Evolutionary conservation across 2,888 invertebrate genomes (phyloP), one percentile per base, ranked within the genome.

Genomic region (Melieria omissa): DNA sequence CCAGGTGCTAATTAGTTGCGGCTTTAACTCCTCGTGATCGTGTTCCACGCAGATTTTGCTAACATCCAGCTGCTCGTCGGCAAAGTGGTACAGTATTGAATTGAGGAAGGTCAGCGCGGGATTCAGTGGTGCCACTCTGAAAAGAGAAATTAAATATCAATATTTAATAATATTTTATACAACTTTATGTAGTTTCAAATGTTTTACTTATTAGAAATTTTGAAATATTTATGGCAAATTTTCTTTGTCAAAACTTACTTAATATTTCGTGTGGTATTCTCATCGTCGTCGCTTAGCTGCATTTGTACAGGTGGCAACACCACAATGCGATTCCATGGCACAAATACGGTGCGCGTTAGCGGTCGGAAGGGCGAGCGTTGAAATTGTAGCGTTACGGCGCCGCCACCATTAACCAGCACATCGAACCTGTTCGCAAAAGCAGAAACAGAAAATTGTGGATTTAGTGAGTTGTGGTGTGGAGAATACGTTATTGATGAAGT

Each of bases 341-440:
- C 96, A 88, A 95, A 96, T 73, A 98, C 95, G 4, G 96, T 96
- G 84, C 93, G 92, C 75, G 95, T 93, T 73, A 95, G 89, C 0
- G 95, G 93, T 85, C 93, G 92, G 90, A 97, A 99, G 44, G 98
- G 98, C 71, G 95, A 95, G 73, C 99, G 90, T 86, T 97, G 96
- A 89, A 99, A 98, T 88, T 97, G 96, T 78, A 99, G 89, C 29
- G 96, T 97, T 71, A 99, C 97, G 3, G 98, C 97, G 47, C 98
- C 98, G 63, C 99, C 99, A 14, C 99, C 99, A 88, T 99, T 99
- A 74, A 99, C 98, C 83, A 99, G 89, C 73, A 99, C 94, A 89
- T 99, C 99, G 90, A 99, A 99, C 94, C 98, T 98, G 86, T 75
- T 61, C 61, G 44, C 7, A 54, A 68, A 58, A 63, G 46, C 9